Evolutionary conservation across 2,888 invertebrate genomes (phyloP), one percentile per base, ranked within the genome.

Genomic region (Drosophila anomalata): DNA sequence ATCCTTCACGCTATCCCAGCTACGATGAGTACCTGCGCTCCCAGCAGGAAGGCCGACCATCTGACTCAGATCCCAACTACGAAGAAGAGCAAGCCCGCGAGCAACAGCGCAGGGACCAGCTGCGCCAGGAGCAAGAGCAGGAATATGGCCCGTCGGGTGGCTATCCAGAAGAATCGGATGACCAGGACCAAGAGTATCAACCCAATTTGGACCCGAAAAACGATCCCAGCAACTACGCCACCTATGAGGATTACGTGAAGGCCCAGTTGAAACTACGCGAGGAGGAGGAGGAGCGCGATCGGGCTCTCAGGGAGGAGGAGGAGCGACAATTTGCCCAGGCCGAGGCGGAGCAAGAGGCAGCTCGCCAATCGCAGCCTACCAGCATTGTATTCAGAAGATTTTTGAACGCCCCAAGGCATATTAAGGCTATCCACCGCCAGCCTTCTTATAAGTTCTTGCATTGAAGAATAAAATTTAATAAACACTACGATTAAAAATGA

Each of bases 241-340:
- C n/a, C 7, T 80, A 84, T 29, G 82, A 81, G 2, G 82, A 57
- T 0, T 81, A 80, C 48, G 8, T 75, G 0, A 24, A 39, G 1
- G 77, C 77, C 7, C 69, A 75, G 57, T 17, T 46, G 0, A 52
- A 53, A 6, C 9, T 47, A 1, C 79, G 69, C 39, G 6, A 24
- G 1, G 29, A 22, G 0, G 58, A 69, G 14, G 60, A 75, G 14
- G 20, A 36, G 2, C 62, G 33, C 1, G 14, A 56, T 8, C 6
- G 66, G 8, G 56, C 56, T 39, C 14, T 9, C 6, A n/a, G 12
- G 11, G 51, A 51, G 33, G 33, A 14, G 8, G 58, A 69, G 22
- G 47, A 62, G 8, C 44, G 57, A 2, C n/a, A 39, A 4, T 9
- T 36, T 2, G 53, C 44, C 2, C 58, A 54, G n/a, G 36, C 20